Evolutionary conservation across 2,797 vertebrate species (phyloP), one percentile per base, ranked within the genome.

Genomic region (Rhinophrynus dorsalis): DNA sequence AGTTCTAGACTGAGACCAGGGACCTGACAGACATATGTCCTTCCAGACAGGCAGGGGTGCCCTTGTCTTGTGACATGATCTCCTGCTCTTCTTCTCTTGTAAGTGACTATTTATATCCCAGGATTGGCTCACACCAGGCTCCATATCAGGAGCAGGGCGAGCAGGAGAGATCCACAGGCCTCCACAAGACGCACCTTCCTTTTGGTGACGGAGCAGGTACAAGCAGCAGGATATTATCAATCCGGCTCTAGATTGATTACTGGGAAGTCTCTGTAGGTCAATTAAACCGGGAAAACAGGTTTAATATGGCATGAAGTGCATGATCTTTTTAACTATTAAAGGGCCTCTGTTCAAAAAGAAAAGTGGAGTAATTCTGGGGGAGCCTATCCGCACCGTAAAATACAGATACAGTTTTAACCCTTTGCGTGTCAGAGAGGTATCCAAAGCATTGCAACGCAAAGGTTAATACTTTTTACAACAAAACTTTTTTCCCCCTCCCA

Each of bases 71-170:
- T 68, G 66, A 68, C 54, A n/a, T n/a, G n/a, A n/a, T 40, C 50
- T 13, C 27, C 13, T 6, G 32, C 21, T 50, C 35, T 23, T 35
- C 2, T 21, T 29, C 44, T 40, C 23, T 17, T 35, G 17, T 51
- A 37, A 40, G 33, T 20, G 9, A 6, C 57, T 69, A 69, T 69
- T 62, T 61, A 61, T 69, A 69, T 33, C 58, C n/a, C 38, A 6
- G 18, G 12, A 3, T 61, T 33, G 57, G 47, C 67, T 52, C n/a
- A 3, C 23, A 13, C 40, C 17, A 24, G 48, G 27, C 17, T 69
- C 57, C 67, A 61, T 60, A 54, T 54, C 57, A 15, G 33, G 35
- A 69, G 47, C 27, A 30, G 40, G 32, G 21, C 18, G 47, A 20
- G 29, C 10, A 17, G 11, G 8, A 12, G 44, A 24, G 37, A 52